Evolutionary conservation across 2,888 invertebrate species (phyloP).

Genomic region (Trypoxylon attenuatum): DNA sequence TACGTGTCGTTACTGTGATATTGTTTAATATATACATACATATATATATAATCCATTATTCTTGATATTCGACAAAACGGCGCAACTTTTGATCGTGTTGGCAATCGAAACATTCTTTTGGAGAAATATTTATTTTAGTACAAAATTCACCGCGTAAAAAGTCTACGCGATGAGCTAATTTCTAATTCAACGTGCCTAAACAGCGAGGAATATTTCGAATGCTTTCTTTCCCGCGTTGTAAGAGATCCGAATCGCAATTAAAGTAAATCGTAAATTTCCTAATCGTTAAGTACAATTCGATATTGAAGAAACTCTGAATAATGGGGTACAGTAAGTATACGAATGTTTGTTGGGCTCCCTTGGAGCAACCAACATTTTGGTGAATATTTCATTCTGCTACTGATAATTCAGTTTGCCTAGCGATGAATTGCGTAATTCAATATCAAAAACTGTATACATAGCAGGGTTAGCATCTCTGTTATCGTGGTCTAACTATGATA

Average conservation of each 20-base stretch:
- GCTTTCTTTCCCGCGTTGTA: slow-evolving; percentile 36
- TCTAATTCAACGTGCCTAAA: slow-evolving; percentile 43
- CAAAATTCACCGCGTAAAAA: slow-evolving; percentile 16
- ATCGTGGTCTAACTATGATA: slow-evolving; percentile 33
- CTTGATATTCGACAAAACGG: too few relatives aligned
- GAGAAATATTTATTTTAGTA: not conserved
- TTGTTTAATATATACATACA: too few relatives aligned
- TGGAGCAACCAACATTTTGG: too few relatives aligned
- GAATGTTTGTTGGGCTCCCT: too few relatives aligned
- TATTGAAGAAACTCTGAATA: slow-evolving; percentile 24
- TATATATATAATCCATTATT: too few relatives aligned
- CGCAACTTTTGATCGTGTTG: too few relatives aligned
- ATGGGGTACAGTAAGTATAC: slow-evolving; percentile 11
- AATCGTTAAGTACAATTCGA: slow-evolving; percentile 25
- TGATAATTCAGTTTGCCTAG: slow-evolving; percentile 14
- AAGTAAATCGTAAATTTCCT: too few relatives aligned
- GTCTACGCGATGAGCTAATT: slow-evolving; percentile 33
- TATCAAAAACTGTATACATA: too few relatives aligned
- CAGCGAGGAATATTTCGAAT: slow-evolving; percentile 22
- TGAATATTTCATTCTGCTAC: too few relatives aligned
- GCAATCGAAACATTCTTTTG: not conserved
- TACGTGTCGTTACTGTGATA: slow-evolving; percentile 57
- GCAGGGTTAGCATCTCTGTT: slow-evolving; percentile 38
- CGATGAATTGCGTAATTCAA: slow-evolving; percentile 41
- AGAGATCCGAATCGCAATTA: too few relatives aligned